Base-by-base conservation (phyloP, 2,113 vertebrate genomes). In the Nycticorax nycticorax region DNA sequence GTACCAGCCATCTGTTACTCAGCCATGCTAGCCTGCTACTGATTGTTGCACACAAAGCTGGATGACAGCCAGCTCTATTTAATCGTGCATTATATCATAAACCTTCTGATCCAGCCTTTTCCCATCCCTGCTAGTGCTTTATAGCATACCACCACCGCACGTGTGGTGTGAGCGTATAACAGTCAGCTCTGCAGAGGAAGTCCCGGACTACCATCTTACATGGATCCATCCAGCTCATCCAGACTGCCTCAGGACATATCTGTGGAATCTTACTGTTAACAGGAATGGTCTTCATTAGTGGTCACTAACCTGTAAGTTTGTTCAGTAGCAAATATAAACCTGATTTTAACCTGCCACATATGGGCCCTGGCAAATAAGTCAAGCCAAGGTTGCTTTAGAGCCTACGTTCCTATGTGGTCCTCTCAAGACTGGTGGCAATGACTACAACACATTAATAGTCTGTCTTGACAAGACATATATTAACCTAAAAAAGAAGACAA, bases 1-100 rank as follows among this genome's bases (percentile, higher is more conserved):
- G 0, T 55, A 92, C 45, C 81, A 94, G 57, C 94, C 96, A 96
- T 97, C 95, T 96, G 96, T 92, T 95, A 28, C 85, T 76, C 78
- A 85, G 74, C 67, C 87, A 26, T 75, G 56, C 87, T 30, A 78
- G 89, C 69, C 84, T 85, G 89, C 57, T 88, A 67, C 94, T 90
- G 87, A 59, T 60, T 32, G 85, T 90, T 32, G 3, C 75, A 82
- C 57, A 66, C 63, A 85, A 91, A 89, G 71, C 71, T 83, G 92
- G 85, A 82, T 41, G 48, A 55, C 7, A 45, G 74, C 85, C 93
- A 93, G 63, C 45, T 79, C 67, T 76, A 3, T 85, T 89, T 96
- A 92, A 93, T 92, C n/a, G 0, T 83, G 57, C 48, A 21, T 89
- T 82, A 27, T 85, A 94, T 94, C 81, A 90, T 73, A 96, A 94